Evolutionary conservation across 2,113 vertebrate genomes (phyloP), one percentile per base, ranked within the genome.

Genomic region (Terrapene triunguis): DNA sequence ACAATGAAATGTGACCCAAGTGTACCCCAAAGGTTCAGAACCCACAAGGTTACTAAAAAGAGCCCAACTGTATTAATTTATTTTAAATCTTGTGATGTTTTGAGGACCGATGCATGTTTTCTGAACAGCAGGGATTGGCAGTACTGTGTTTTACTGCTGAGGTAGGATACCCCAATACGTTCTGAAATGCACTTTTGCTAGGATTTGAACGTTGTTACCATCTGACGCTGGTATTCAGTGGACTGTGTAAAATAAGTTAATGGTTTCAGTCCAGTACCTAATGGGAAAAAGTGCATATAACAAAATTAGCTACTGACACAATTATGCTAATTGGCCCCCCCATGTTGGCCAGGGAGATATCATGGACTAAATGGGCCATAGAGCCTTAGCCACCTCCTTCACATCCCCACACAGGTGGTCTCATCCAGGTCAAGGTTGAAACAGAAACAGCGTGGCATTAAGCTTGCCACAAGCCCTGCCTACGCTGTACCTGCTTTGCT

Each of bases 161-260:
- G 85, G 42, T 55, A 38, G 3, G 22, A 89, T 89, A 29, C 25
- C 80, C 50, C 47, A 50, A 76, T 32, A 82, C 92, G 51, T 59
- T 62, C 78, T 53, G 6, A 84, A 87, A 2, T 5, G 44, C 59
- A 51, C 47, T 81, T 87, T 59, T 59, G n/a, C 54, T 69, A 35
- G 42, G 62, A 4, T 51, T 4, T 51, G 74, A 32, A 81, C 35
- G 1, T 55, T 6, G 82, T 57, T 32, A 54, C 38, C 38, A 89
- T 54, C 29, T 85, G 72, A 44, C 10, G n/a, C 8, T 82, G 84
- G 27, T 2, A 54, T 42, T 6, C 42, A 38, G n/a, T 12, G 57
- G 50, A 24, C 50, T 38, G 13, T 0, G 51, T 87, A 8, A 93
- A 38, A 27, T 53, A 0, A 0, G 0, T 32, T 2, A 47, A n/a